phyloP scores from a whole-genome alignment of 2,888 invertebrate species.

The Tolmerus cingulatus region DNA sequence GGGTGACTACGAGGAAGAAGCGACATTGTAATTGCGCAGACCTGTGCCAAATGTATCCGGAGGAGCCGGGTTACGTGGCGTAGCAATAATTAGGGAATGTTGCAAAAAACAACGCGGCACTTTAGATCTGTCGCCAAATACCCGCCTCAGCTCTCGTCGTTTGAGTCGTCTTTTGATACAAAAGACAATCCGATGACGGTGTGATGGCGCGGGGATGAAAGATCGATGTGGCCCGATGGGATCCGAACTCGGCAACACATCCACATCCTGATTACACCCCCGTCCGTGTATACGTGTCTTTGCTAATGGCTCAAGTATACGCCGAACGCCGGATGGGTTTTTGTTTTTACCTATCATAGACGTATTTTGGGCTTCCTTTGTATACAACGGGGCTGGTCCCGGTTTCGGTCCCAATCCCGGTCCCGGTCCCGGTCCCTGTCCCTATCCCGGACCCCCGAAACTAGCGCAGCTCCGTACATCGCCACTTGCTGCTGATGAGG shows the following conservation, averaged over 20 bases:
- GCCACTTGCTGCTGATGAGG: slow-evolving; percentile 38
- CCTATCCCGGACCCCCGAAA: slow-evolving; percentile 33
- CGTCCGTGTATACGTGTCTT: not conserved
- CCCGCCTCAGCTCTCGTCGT: not conserved
- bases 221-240: slow-evolving; percentile 17
- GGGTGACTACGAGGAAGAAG: not conserved
- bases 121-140: not conserved
- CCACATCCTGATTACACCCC: not conserved
- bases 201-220: slow-evolving; percentile 8
- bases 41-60: not conserved
- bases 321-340: slow-evolving; percentile 15
- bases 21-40: slow-evolving; percentile 15
- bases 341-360: slow-evolving; percentile 35
- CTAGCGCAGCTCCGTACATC: not conserved
- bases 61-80: not conserved
- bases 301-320: slow-evolving; percentile 37
- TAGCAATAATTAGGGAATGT: slow-evolving; percentile 8
- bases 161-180: not conserved
- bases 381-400: slow-evolving; percentile 39
- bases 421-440: not conserved
- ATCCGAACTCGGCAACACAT: not conserved
- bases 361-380: slow-evolving; percentile 43
- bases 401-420: slow-evolving; percentile 8
- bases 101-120: not conserved
- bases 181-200: not conserved